Percentiles rank a stretch among this genome's conserved stretches.
Conservation (phyloP, 2,797 vertebrate species). For the Aulostomus chinensis region DNA sequence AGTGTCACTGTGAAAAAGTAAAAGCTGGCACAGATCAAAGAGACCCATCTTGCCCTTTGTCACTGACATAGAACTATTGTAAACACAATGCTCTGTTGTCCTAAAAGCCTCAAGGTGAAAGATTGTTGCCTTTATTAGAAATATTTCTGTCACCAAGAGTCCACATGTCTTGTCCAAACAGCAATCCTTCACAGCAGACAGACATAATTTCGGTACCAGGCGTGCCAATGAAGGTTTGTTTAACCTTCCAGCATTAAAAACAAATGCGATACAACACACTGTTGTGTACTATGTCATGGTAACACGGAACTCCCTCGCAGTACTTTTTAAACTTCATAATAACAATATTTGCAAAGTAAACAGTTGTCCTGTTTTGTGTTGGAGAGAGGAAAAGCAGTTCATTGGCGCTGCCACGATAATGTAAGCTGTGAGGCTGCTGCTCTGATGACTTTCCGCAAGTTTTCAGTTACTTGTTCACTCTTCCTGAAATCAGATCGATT, state of each 20-base stretch:
- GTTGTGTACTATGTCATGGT: slow-evolving; percentile 11
- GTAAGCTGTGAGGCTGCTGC: neutral
- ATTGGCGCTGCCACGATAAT: neutral
- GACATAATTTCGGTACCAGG: slow-evolving; percentile 48
- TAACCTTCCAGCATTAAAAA: slow-evolving; percentile 46
- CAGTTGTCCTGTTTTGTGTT: neutral
- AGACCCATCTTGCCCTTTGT: slow-evolving; percentile 26
- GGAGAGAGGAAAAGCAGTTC: neutral
- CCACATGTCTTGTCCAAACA: slow-evolving; percentile 50
- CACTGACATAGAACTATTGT: slow-evolving; percentile 34
- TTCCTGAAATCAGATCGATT: neutral
- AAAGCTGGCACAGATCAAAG: slow-evolving; percentile 7
- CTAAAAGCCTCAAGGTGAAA: slow-evolving; percentile 57
- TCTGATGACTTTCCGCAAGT: no score
- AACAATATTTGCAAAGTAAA: neutral
- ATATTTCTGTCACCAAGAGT: slow-evolving; percentile 46
- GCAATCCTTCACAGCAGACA: slow-evolving; percentile 42
- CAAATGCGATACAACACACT: slow-evolving; percentile 19
- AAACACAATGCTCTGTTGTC: slow-evolving; percentile 48
- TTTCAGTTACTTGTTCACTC: neutral
- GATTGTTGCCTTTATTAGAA: slow-evolving; percentile 53
- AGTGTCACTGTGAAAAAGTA: slow-evolving; percentile 3
- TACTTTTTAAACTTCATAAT: neutral
- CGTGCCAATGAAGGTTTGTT: slow-evolving; percentile 61
- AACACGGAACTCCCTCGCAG: slow-evolving; percentile 6